Evolutionary conservation across 2,797 vertebrate genomes (phyloP), one percentile per base, ranked within the genome.

Genomic region (Anolis apletophallus): DNA sequence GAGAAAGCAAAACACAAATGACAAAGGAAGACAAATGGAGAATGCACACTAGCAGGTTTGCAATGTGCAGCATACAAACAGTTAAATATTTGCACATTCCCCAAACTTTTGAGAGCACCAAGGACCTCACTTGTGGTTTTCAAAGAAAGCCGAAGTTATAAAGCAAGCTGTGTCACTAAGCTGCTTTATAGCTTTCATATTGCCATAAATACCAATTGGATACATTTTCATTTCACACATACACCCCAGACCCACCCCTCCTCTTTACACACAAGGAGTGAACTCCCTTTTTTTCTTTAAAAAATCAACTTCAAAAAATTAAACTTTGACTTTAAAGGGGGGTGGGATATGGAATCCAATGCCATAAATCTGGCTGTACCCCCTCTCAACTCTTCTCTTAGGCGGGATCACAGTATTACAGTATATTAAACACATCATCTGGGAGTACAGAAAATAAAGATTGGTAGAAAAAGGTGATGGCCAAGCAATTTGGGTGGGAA

Each of bases 81-180:
- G 97, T 97, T 97, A 97, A 97, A 98, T 98, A 98, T 97, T 98
- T 98, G 98, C 97, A 98, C 97, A 93, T 97, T 97, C 97, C 97
- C 97, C 97, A 96, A 94, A 97, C 92, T 97, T 94, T 94, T 94
- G 96, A 97, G 96, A 97, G 96, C 95, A 94, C 95, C 95, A 95
- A 96, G 96, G 97, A 97, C 95, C 96, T 97, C 94, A 95, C 96
- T 95, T 97, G 95, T 95, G 93, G 96, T 97, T 97, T 96, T 97
- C 94, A 95, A 94, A 95, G 91, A 95, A 97, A 97, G 93, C 94
- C 92, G 95, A 96, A 94, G 94, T 94, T 94, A 94, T 95, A 94
- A 96, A 95, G 96, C 94, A 94, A 96, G 94, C 93, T 92, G 85
- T 72, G 89, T 94, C 95, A 96, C 93, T 87, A 92, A 93, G 92